phyloP scores from a whole-genome alignment of 2,113 vertebrate species.

The Phoenicopterus ruber region DNA sequence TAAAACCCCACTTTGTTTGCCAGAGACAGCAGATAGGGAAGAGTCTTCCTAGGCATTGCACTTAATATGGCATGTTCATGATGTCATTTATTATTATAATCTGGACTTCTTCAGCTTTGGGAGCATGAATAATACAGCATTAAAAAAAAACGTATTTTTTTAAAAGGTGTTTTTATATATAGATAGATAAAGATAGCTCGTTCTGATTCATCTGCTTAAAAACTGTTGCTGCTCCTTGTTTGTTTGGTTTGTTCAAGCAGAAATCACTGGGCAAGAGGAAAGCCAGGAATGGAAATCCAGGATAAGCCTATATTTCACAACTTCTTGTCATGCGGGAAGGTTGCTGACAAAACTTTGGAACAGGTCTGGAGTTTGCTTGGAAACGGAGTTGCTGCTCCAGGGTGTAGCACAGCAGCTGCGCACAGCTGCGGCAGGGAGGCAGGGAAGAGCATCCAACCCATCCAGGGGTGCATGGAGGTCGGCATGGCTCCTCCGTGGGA shows the following conservation, averaged over 20 bases:
- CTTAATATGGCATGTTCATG: neutral
- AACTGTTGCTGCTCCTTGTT: slow-evolving; percentile 15
- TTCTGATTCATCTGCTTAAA: slow-evolving; percentile 45
- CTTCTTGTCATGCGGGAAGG: neutral
- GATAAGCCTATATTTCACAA: neutral
- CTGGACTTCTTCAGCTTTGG: neutral
- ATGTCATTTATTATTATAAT: slow-evolving; percentile 26
- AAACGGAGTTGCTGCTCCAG: fast-evolving
- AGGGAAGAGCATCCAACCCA: neutral
- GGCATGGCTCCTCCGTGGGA: neutral
- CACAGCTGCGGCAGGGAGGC: neutral
- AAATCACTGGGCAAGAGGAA: neutral
- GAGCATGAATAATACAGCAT: slow-evolving; percentile 20
- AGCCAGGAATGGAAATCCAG: neutral
- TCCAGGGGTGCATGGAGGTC: neutral
- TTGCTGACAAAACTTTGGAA: neutral
- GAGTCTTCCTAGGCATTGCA: neutral
- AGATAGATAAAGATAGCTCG: neutral
- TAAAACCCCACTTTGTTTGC: neutral
- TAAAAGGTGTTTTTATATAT: slow-evolving; percentile 16
- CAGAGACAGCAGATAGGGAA: neutral
- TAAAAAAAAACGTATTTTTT: neutral
- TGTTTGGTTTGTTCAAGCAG: slow-evolving; percentile 20
- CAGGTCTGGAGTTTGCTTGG: neutral
- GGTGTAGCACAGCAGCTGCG: neutral